Base-by-base conservation (phyloP, 2,888 invertebrate species). In the Chironomus tentans region DNA sequence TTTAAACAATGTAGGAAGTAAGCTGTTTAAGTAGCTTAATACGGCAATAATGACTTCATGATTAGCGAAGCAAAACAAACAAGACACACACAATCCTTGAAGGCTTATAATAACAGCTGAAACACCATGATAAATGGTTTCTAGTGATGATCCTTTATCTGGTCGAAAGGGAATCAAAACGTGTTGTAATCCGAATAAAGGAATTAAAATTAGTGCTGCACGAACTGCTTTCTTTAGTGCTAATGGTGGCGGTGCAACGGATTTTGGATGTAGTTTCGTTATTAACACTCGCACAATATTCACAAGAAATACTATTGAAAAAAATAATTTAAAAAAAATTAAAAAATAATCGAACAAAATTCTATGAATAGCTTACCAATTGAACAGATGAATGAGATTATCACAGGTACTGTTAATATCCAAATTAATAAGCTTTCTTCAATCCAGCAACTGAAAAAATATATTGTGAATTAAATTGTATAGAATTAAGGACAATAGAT, bases 11-110 rank as follows among this genome's bases (percentile, higher is more conserved):
- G 79, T 79, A 5, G 85, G 84, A 76, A 84, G 77, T 62, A 81
- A 78, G 61, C 87, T 85, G 69, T 85, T 82, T 2, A 87, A 76
- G 56, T 85, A 82, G 0, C 84, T 82, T 76, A 85, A 85, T 21
- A 86, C 80, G 3, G 87, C 87, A 70, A 85, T 84, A 76, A 86
- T 84, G 12, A 92, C 92, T 81, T 92, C 92, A 78, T 91, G 89
- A 82, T 92, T 92, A 78, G 90, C 91, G 84, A 92, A 92, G 81
- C 91, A 91, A 81, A 90, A 91, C 5, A 92, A 84, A 70, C 90
- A 86, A 0, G 91, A 87, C 4, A 92, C 90, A 80, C 90, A 90
- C 46, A 90, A 83, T 38, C 92, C 92, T 90, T 90, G 92, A 74
- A 90, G 85, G 28, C 92, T 91, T 13, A 90, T 89, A 13, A 92